phyloP scores from a whole-genome alignment of 1,140 invertebrate species.

The Limonius californicus region DNA sequence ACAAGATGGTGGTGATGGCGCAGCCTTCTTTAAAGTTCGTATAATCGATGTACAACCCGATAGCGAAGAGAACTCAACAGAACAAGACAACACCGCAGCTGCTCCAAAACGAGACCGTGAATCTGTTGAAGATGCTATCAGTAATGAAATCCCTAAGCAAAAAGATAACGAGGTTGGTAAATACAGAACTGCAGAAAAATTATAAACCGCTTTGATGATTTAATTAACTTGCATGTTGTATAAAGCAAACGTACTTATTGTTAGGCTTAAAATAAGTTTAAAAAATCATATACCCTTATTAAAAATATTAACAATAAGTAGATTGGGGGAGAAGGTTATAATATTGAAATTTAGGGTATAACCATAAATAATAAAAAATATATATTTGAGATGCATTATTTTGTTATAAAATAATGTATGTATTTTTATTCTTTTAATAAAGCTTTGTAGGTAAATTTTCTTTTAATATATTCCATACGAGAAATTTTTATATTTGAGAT shows the following conservation, averaged over 20 bases:
- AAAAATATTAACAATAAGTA: not conserved
- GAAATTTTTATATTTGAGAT: not conserved
- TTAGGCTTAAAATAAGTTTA: not conserved
- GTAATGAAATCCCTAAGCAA: conserved; percentile 33
- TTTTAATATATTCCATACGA: too few relatives aligned
- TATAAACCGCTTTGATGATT: conserved; percentile 26
- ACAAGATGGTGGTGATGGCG: conserved; percentile 46
- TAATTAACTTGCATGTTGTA: conserved; percentile 16
- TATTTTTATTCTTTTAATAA: not conserved
- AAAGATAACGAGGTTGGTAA: conserved; percentile 42
- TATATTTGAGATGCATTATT: conserved; percentile 5
- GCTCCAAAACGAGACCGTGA: conserved; percentile 30
- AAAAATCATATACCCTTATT: not conserved
- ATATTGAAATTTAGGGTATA: not conserved
- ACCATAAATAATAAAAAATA: too few relatives aligned
- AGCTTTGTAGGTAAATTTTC: not conserved
- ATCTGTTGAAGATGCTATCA: conserved; percentile 29
- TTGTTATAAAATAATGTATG: conserved; percentile 12
- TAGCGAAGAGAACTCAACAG: conserved; percentile 38
- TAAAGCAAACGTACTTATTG: not conserved
- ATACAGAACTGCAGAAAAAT: conserved; percentile 34
- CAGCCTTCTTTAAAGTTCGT: conserved; percentile 50
- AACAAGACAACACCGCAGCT: conserved; percentile 25
- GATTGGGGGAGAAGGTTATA: not conserved
- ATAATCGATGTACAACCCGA: conserved; percentile 53